phyloP scores from a whole-genome alignment of 2,113 vertebrate species.

The Halichoerus grypus region DNA sequence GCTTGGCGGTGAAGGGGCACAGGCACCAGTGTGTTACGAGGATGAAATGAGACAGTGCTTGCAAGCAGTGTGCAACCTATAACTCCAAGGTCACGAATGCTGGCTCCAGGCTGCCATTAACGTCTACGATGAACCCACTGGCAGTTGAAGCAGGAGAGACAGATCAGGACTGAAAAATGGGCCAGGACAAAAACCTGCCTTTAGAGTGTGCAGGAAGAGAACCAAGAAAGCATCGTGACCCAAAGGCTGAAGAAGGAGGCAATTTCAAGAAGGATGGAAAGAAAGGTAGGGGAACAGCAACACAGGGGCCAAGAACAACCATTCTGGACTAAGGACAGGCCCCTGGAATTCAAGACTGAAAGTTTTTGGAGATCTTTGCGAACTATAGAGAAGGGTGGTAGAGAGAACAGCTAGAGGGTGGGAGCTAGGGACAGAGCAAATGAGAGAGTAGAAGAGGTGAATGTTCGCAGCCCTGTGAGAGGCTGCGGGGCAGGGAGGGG shows the following conservation, averaged over 20 bases:
- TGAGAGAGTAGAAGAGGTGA: not conserved
- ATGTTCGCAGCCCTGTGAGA: not conserved
- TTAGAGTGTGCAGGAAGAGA: not conserved
- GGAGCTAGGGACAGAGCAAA: not conserved
- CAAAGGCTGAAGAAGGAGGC: not conserved
- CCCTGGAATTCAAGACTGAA: not conserved
- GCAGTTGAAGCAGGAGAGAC: not conserved
- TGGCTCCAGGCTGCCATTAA: not conserved
- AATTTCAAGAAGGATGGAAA: not conserved
- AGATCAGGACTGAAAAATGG: not conserved
- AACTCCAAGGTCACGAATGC: not conserved
- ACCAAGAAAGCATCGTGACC: not conserved
- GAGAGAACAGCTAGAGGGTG: conserved; percentile 18
- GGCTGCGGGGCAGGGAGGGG: not conserved
- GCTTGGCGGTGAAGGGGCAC: not conserved
- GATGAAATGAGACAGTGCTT: not conserved
- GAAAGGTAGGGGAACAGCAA: not conserved
- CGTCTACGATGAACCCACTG: not conserved
- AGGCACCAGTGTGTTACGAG: not conserved
- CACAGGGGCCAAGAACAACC: not conserved
- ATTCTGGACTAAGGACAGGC: not conserved
- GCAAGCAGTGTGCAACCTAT: not conserved
- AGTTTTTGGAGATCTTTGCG: not conserved
- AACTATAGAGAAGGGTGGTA: not conserved
- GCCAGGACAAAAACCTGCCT: not conserved